Percentiles rank a stretch among this genome's conserved stretches.
Evolutionary conservation across 2,888 invertebrate genomes (phyloP).

Genomic region (Lasioglossum malachurum): DNA sequence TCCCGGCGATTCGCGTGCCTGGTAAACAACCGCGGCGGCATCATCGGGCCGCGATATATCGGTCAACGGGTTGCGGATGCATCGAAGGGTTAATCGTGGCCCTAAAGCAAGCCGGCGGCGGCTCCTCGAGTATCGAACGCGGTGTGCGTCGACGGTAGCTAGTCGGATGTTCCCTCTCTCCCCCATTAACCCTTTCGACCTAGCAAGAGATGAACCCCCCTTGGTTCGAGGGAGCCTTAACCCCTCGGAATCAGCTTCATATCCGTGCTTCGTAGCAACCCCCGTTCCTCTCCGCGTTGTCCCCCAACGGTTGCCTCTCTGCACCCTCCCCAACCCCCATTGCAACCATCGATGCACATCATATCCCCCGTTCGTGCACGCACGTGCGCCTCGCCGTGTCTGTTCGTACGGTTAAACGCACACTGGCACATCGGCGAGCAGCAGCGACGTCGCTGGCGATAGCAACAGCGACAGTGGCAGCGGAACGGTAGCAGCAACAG

Average conservation of each 20-base stretch:
- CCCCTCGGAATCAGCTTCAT: slow-evolving; percentile 67
- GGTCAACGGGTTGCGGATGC: slow-evolving; percentile 58
- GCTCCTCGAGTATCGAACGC: slow-evolving; percentile 41
- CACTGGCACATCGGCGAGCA: slow-evolving; percentile 65
- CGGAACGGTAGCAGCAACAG: slow-evolving; percentile 63
- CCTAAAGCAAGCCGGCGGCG: slow-evolving; percentile 39
- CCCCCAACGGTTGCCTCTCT: neutral
- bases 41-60: slow-evolving; percentile 58
- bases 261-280: slow-evolving; percentile 64
- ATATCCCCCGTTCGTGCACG: slow-evolving; percentile 60
- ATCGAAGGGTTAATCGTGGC: slow-evolving; percentile 57
- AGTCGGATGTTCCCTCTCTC: slow-evolving; percentile 1
- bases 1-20: slow-evolving; percentile 14
- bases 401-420: slow-evolving; percentile 67
- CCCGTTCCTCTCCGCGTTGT: slow-evolving; percentile 11
- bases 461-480: slow-evolving; percentile 66
- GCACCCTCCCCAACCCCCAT: slow-evolving; percentile 54
- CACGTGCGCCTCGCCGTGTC: slow-evolving; percentile 61
- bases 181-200: slow-evolving; percentile 33
- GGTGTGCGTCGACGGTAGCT: slow-evolving; percentile 32
- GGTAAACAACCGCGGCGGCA: slow-evolving; percentile 32
- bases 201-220: slow-evolving; percentile 57
- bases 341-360: slow-evolving; percentile 67
- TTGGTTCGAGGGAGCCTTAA: slow-evolving; percentile 56
- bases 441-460: slow-evolving; percentile 49